Percentiles rank a stretch among this genome's conserved stretches.
Conservation (phyloP, 1,140 invertebrate genomes). For the Drosophila bocqueti region DNA sequence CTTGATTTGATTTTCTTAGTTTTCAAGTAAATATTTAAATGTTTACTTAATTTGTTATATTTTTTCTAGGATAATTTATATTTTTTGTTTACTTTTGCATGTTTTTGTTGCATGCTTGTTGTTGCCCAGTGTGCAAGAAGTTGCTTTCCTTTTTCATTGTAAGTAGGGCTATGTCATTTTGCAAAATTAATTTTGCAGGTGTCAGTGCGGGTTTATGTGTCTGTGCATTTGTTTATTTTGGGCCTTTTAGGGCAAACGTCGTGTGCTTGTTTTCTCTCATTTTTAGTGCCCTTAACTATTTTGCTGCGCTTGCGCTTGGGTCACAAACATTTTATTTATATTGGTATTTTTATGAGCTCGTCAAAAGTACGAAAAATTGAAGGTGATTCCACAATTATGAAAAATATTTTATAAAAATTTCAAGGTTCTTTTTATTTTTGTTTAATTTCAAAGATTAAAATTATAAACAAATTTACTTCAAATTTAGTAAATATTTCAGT, state of each 20-base stretch:
- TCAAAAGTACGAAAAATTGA: background rate
- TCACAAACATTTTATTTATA: background rate
- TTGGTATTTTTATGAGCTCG: background rate
- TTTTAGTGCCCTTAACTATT: background rate
- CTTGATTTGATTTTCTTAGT: background rate
- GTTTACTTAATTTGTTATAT: too few species aligned
- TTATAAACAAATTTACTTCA: background rate
- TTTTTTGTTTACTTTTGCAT: background rate
- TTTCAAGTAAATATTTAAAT: too few species aligned
- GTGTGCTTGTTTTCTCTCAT: too few species aligned
- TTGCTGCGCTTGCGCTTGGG: constrained; percentile 11
- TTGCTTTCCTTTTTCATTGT: background rate
- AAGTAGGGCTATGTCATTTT: background rate
- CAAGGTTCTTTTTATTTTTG: too few species aligned
- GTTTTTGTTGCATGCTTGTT: background rate
- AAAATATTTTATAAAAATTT: background rate
- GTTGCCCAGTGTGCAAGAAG: background rate
- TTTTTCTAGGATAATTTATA: background rate
- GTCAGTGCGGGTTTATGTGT: background rate
- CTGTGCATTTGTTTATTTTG: constrained; percentile 2
- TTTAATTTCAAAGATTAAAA: too few species aligned
- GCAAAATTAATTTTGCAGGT: background rate
- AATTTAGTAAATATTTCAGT: too few species aligned
- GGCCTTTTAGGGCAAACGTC: background rate
- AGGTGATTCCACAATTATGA: too few species aligned